phyloP scores from a whole-genome alignment of 2,113 vertebrate genomes.

The Zosterops lateralis region DNA sequence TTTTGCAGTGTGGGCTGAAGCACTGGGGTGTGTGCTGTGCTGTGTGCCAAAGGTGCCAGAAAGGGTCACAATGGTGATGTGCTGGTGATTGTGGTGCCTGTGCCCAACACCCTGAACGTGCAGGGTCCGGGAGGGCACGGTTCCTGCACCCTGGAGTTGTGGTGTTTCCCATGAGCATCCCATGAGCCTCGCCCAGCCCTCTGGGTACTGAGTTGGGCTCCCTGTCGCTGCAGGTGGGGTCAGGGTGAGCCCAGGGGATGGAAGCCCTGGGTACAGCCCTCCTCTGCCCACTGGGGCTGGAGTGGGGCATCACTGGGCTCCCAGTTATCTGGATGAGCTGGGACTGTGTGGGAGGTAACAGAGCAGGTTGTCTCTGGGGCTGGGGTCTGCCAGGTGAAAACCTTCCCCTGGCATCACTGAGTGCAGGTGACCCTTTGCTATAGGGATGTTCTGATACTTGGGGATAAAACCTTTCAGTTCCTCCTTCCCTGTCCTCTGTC shows the following conservation, averaged over 20 bases:
- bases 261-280: neutral
- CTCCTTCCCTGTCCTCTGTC: neutral
- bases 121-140: neutral
- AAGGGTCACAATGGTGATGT: neutral
- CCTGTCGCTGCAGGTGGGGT: neutral
- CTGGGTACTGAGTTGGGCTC: neutral
- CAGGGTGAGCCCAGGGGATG: neutral
- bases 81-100: neutral
- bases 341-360: neutral
- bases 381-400: neutral
- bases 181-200: neutral
- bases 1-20: neutral
- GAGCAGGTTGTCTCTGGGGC: neutral
- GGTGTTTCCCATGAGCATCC: neutral
- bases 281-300: neutral
- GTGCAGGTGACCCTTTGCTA: accelerated
- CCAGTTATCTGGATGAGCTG: neutral
- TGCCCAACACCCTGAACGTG: no score
- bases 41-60: accelerated
- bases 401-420: accelerated
- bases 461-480: neutral
- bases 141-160: neutral
- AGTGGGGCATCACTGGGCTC: neutral
- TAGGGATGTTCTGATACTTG: accelerated
- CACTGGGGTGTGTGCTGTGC: neutral